Evolutionary conservation across 2,797 vertebrate species (phyloP).

Genomic region (Gambelia wislizenii): DNA sequence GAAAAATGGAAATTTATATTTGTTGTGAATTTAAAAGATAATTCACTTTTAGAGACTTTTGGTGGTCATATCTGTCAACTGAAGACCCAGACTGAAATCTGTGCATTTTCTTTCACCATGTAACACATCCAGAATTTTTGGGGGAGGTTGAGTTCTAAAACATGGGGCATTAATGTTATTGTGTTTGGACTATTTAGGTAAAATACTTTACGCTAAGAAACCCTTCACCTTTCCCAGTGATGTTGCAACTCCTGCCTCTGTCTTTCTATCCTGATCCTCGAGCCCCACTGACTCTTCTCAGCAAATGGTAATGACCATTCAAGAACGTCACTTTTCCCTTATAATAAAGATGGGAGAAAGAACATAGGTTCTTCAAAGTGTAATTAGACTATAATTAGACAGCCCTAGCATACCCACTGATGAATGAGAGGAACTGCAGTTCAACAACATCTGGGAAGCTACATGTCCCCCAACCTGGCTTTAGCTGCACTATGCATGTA

Average conservation of each 20-base stretch:
- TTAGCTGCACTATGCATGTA: too few relatives aligned
- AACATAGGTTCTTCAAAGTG: too few relatives aligned
- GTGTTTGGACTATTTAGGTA: conserved; percentile 80
- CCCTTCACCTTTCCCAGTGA: conserved; percentile 89
- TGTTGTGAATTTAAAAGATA: background rate
- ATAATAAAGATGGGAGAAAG: background rate
- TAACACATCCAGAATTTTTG: background rate
- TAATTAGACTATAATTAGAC: too few relatives aligned
- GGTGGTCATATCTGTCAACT: background rate
- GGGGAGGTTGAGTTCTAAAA: conserved; percentile 24
- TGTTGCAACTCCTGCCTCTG: conserved; percentile 90
- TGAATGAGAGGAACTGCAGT: too few relatives aligned
- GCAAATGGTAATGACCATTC: conserved; percentile 88
- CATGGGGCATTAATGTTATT: conserved; percentile 48
- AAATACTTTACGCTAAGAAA: conserved; percentile 92
- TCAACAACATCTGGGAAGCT: too few relatives aligned
- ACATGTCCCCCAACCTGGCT: too few relatives aligned
- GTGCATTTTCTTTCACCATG: background rate
- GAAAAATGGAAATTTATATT: background rate
- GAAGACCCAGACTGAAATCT: background rate
- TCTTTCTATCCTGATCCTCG: conserved; percentile 90
- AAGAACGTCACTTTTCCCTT: conserved; percentile 51
- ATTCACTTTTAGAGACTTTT: background rate
- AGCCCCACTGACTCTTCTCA: conserved; percentile 88
- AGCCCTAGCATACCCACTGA: too few relatives aligned